Base-by-base conservation (phyloP, 2,113 vertebrate genomes). In the Microtus ochrogaster region DNA sequence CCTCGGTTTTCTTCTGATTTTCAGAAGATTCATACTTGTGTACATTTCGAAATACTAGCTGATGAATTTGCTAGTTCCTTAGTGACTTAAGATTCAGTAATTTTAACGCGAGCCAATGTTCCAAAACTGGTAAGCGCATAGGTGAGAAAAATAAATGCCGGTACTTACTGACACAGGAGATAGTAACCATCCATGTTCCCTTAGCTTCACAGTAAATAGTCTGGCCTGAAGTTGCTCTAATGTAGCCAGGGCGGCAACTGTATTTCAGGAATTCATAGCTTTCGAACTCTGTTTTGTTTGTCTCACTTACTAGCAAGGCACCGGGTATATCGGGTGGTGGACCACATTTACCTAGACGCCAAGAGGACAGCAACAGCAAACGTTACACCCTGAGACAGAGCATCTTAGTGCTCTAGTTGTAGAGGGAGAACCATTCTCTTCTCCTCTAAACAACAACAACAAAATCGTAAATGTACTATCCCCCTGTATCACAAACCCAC, bases 331-430 rank as follows among this genome's bases (percentile, higher is more conserved):
- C 4, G 9, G 98, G 98, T 0, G 98, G 98, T 4, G 78, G 44
- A 22, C 84, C 98, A 6, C 98, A 99, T n/a, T 70, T 91, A 44
- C 98, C 98, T 99, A 94, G 70, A 83, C 17, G 90, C 24, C 36
- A 63, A 94, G 95, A 90, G 78, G 91, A 94, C 39, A 87, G 58
- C 41, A 85, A 39, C 5, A 73, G 28, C 52, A 14, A 76, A 81
- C 33, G n/a, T 95, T 89, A 82, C 3, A 76, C 47, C 68, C 36
- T 49, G 28, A 33, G 26, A 92, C 12, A 8, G 10, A 83, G 30
- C 9, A 36, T 39, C 52, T 63, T 44, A 66, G 6, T 22, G 24
- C 47, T 84, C 78, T 82, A 84, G 39, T 49, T 61, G 55, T 13
- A 93, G 36, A 72, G 3, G 2, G 91, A 68, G 17, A 49, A 81